A percentile compares a stretch with the other conserved stretches of the same genome.
phyloP scores from a whole-genome alignment of 2,888 invertebrate genomes.

The Noctua comes region DNA sequence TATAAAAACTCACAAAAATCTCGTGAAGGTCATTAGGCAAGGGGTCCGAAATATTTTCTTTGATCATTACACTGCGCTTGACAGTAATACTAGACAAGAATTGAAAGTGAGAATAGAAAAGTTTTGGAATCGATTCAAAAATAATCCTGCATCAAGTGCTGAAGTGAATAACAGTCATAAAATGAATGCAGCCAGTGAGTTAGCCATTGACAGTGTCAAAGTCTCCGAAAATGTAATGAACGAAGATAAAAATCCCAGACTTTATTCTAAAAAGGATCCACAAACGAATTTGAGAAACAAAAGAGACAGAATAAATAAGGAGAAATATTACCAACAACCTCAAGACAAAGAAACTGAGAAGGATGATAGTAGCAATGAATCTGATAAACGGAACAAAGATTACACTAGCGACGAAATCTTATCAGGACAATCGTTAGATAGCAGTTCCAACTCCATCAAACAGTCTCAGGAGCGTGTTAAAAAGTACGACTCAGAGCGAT shows the following conservation, averaged over 20 bases:
- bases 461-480: background rate
- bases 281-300: background rate
- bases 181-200: background rate
- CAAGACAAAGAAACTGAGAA: background rate
- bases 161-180: background rate
- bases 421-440: conserved; percentile 18
- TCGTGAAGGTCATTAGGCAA: conserved; percentile 66
- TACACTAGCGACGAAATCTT: background rate
- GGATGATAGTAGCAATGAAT: background rate
- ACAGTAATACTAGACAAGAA: conserved; percentile 63
- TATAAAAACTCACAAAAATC: conserved; percentile 58
- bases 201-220: background rate
- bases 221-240: background rate
- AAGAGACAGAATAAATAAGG: background rate
- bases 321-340: background rate
- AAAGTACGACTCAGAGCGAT: background rate
- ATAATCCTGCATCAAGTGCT: background rate
- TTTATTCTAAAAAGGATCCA: background rate
- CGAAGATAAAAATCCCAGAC: accelerated
- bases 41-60: conserved; percentile 71
- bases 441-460: conserved; percentile 35
- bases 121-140: conserved; percentile 26
- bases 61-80: conserved; percentile 73
- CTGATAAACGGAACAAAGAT: background rate
- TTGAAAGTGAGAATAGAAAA: conserved; percentile 61